These are phyloP conservation scores for Lerema accius DNA, from an alignment of 1,140 invertebrate species.

Conservation along the genomic window DNA sequence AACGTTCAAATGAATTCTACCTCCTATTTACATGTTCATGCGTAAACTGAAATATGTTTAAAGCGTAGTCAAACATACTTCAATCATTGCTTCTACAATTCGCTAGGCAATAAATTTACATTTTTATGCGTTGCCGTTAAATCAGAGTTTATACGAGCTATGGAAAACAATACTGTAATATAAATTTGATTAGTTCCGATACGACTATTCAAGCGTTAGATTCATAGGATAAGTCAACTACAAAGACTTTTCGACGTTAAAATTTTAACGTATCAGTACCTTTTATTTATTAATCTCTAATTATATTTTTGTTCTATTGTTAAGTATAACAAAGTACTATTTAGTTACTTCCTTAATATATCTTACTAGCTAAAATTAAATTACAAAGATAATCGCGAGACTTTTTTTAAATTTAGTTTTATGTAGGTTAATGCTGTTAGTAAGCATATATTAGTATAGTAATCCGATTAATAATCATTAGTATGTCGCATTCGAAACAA, in stretches of 20 bases:
- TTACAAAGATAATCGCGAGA: too few species aligned
- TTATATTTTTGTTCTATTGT: too few species aligned
- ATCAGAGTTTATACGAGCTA: conserved; percentile 52
- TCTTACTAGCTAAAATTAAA: too few species aligned
- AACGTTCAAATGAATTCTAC: conserved; percentile 3
- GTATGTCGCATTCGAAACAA: too few species aligned
- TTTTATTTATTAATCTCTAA: not conserved
- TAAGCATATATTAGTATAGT: too few species aligned
- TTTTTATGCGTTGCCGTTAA: conserved; percentile 51
- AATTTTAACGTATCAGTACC: not conserved
- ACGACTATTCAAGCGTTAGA: conserved; percentile 38
- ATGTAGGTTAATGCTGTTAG: too few species aligned
- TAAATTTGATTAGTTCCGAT: conserved; percentile 60
- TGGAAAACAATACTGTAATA: conserved; percentile 53
- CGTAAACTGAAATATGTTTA: conserved; percentile 27
- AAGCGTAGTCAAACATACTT: conserved; percentile 28
- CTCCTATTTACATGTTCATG: conserved; percentile 12
- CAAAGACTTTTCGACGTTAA: not conserved
- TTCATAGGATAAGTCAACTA: conserved; percentile 42
- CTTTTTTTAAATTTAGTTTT: too few species aligned
- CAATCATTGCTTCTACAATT: conserved; percentile 12
- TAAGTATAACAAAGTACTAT: too few species aligned
- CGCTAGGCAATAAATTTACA: conserved; percentile 39
- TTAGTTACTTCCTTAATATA: too few species aligned
- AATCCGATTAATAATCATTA: too few species aligned